Conservation (phyloP, 2,888 invertebrate genomes). For the Xestia ashworthii region DNA sequence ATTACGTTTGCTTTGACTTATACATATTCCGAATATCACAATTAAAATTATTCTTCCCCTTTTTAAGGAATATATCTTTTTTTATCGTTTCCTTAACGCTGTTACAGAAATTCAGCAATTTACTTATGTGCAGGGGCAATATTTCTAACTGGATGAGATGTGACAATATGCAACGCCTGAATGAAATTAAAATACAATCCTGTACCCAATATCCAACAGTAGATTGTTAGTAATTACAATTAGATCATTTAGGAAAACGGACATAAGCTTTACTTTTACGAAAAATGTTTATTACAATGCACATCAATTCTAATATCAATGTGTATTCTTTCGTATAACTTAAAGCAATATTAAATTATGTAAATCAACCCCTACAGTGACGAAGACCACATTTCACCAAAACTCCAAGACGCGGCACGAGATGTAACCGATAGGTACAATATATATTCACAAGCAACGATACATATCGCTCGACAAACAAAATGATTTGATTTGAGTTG, state of each 20-base stretch:
- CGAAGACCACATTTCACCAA: slow-evolving; percentile 1
- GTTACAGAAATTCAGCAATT: not conserved
- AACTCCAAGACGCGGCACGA: slow-evolving; percentile 8
- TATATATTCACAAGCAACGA: slow-evolving; percentile 17
- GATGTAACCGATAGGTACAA: slow-evolving; percentile 45
- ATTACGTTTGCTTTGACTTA: slow-evolving; percentile 10
- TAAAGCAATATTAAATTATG: slow-evolving; percentile 31
- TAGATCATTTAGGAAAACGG: not conserved
- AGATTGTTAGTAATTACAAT: not conserved
- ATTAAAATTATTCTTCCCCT: not conserved
- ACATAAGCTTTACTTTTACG: not conserved
- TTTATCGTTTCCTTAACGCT: not conserved
- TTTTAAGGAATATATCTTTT: not conserved
- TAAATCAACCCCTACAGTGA: slow-evolving; percentile 15
- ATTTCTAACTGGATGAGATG: not conserved
- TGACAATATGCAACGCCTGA: not conserved
- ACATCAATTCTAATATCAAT: not conserved
- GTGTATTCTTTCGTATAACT: not conserved
- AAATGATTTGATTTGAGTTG: slow-evolving; percentile 60
- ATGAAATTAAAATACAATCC: not conserved
- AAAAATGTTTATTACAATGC: not conserved
- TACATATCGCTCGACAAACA: slow-evolving; percentile 51
- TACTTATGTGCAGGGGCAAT: not conserved
- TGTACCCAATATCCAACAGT: not conserved
- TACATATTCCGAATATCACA: not conserved